Conservation (phyloP, 1,140 invertebrate species). For the Formica exsecta region DNA sequence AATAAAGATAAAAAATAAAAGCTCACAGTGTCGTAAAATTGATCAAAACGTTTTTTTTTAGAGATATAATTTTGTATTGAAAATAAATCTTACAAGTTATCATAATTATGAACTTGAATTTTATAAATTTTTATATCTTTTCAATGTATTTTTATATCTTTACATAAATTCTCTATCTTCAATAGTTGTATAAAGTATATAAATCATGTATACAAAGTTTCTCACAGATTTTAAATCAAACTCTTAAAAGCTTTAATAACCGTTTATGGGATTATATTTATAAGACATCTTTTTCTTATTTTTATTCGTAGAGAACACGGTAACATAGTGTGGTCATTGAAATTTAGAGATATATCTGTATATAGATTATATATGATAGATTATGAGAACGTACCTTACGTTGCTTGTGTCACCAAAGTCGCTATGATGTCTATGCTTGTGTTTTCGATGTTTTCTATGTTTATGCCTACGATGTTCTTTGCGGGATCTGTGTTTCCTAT, state of each 20-base stretch:
- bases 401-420: slow-evolving; percentile 82
- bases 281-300: too few relatives aligned
- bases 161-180: background rate
- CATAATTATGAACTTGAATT: slow-evolving; percentile 3
- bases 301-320: too few relatives aligned
- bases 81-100: slow-evolving; percentile 10
- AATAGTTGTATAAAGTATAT: slow-evolving; percentile 1
- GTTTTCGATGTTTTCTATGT: slow-evolving; percentile 92
- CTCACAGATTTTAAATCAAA: too few relatives aligned
- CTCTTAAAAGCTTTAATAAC: too few relatives aligned
- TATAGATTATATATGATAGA: background rate
- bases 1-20: background rate
- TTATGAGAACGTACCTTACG: slow-evolving; percentile 71
- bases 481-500: slow-evolving; percentile 90
- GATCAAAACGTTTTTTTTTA: background rate
- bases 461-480: slow-evolving; percentile 92
- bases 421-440: slow-evolving; percentile 89
- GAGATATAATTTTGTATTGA: background rate
- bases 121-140: background rate
- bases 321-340: too few relatives aligned
- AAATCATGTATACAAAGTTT: background rate
- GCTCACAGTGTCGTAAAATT: background rate
- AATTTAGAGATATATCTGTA: too few relatives aligned
- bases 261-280: too few relatives aligned
- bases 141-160: too few relatives aligned